Base-by-base conservation (phyloP, 2,113 vertebrate genomes). In the Calypte anna region DNA sequence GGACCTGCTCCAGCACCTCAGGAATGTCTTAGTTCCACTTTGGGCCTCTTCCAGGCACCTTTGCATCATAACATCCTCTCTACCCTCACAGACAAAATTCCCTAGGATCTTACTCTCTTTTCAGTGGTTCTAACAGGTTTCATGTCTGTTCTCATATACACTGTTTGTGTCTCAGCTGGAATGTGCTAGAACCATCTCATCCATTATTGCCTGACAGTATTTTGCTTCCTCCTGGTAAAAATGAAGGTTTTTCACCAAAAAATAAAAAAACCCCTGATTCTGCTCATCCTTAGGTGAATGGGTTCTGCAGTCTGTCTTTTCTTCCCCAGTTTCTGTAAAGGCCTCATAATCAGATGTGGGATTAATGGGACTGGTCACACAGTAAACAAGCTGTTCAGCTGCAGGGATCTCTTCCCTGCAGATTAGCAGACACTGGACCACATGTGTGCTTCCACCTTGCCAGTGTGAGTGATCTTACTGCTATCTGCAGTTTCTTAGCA, bases 371-470 rank as follows among this genome's bases (percentile, higher is more conserved):
- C 27, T 30, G 15, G 62, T 38, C 62, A 51, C 14, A 12, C 27
- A n/a, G 54, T 12, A 23, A 74, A 61, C 66, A 77, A 54, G 53
- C 31, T 25, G 15, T 30, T 86, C 0, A 6, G 38, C 69, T 50
- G 66, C 53, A 33, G 20, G 14, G 22, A 27, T 36, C 53, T 66
- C 30, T 58, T 38, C 57, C 40, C 57, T 46, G 59, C 55, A 40
- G 64, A 36, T 0, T 10, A 27, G 50, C 33, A 78, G 73, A 21
- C 0, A 2, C n/a, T 20, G 63, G 40, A 15, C 43, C n/a, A 48
- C 0, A 0, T 0, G 2, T 19, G 12, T 46, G 23, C 54, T 64
- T 44, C 11, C 30, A 13, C 33, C 23, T 54, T 33, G 3, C 11
- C 20, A 22, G 24, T 8, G 9, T 10, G 12, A 40, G 28, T 8